phyloP scores from a whole-genome alignment of 2,797 vertebrate genomes.

The Ambastaia sidthimunki region DNA sequence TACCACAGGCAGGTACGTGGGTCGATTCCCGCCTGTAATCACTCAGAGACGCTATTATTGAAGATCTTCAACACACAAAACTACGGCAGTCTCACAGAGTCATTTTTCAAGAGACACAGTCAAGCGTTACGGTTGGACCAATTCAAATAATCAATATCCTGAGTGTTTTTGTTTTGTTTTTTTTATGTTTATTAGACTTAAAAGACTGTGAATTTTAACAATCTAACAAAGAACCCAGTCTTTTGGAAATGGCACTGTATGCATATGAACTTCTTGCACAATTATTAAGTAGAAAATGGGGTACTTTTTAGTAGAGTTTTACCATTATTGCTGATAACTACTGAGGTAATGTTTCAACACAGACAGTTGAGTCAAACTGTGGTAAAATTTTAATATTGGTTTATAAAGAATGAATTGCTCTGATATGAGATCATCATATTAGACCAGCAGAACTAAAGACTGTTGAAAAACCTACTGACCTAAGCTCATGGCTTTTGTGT shows the following conservation, averaged over 20 bases:
- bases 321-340: constrained; percentile 21
- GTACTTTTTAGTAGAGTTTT: constrained; percentile 25
- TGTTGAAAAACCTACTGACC: neutral
- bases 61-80: constrained; percentile 31
- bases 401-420: constrained; percentile 40
- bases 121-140: neutral
- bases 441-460: constrained; percentile 10
- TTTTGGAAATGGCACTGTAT: constrained; percentile 36
- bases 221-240: constrained; percentile 24
- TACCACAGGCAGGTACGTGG: constrained; percentile 32
- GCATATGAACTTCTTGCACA: constrained; percentile 38
- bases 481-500: constrained; percentile 3
- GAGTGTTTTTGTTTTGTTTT: constrained; percentile 6
- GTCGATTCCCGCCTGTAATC: constrained; percentile 33
- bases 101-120: constrained; percentile 28
- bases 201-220: constrained; percentile 46
- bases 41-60: constrained; percentile 26
- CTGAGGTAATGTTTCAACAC: constrained; percentile 23
- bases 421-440: constrained; percentile 28
- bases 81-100: constrained; percentile 36
- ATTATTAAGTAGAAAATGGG: constrained; percentile 5
- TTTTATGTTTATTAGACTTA: constrained; percentile 23
- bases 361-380: constrained; percentile 28
- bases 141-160: constrained; percentile 19
- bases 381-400: constrained; percentile 52